Conservation (phyloP, 2,797 vertebrate species). For the Champsocephalus esox region DNA sequence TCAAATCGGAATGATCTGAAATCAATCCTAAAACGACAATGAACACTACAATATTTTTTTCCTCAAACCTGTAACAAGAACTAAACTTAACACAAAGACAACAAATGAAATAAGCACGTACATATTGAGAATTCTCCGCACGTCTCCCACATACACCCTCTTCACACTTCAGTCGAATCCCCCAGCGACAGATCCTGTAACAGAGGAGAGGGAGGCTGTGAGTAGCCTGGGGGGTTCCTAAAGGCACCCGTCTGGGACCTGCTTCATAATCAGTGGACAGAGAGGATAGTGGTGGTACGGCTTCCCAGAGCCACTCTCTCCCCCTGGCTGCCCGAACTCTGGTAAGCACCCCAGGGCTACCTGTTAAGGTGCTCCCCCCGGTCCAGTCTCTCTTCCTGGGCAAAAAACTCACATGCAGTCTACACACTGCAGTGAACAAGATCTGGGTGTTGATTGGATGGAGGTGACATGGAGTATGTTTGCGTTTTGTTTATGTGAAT, state of each 20-base stretch:
- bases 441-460: slow-evolving; percentile 61
- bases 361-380: slow-evolving; percentile 84
- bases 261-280: slow-evolving; percentile 87
- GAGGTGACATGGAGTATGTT: slow-evolving; percentile 24
- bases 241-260: slow-evolving; percentile 86
- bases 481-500: slow-evolving; percentile 51
- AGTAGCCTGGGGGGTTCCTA: slow-evolving; percentile 85
- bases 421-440: slow-evolving; percentile 55
- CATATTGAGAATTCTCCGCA: slow-evolving; percentile 80
- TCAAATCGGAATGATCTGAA: slow-evolving; percentile 57
- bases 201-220: slow-evolving; percentile 84
- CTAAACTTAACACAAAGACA: slow-evolving; percentile 74
- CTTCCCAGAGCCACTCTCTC: slow-evolving; percentile 80
- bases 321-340: slow-evolving; percentile 80
- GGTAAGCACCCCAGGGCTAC: slow-evolving; percentile 85
- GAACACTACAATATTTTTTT: slow-evolving; percentile 24
- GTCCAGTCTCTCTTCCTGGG: slow-evolving; percentile 84
- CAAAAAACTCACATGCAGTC: slow-evolving; percentile 74
- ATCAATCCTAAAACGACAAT: slow-evolving; percentile 45
- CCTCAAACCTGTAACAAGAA: slow-evolving; percentile 58
- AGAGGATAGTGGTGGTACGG: slow-evolving; percentile 80
- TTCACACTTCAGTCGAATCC: slow-evolving; percentile 85
- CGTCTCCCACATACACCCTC: slow-evolving; percentile 78
- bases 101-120: slow-evolving; percentile 75
- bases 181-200: slow-evolving; percentile 84